Evolutionary conservation across 2,113 vertebrate genomes (phyloP), one percentile per base, ranked within the genome.

Genomic region (Clarias gariepinus): DNA sequence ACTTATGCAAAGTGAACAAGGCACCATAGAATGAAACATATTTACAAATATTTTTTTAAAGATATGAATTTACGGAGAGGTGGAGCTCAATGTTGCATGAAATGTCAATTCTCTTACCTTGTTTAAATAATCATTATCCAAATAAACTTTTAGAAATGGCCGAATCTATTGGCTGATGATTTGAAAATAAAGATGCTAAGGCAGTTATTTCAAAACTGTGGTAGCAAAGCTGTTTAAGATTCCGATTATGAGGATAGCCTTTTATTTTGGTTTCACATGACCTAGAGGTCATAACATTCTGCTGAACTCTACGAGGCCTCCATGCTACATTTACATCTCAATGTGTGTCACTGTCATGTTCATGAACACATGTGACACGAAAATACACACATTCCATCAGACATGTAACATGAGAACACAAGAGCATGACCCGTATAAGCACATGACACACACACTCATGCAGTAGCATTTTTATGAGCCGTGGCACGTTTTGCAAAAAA

Each of bases 331-430:
- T 84, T 33, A 28, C 63, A 71, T 60, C 25, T 25, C 52, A 55
- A 13, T 82, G 66, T 36, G 19, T 85, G 74, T 86, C 28, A 69
- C 74, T 81, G 83, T 36, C 76, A 77, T 78, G 53, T 68, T 84
- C 66, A 84, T 76, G 88, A 85, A 85, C 83, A 86, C 63, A 78
- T 84, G 85, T 71, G 74, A 82, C 63, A 89, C 76, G 55, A 85
- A 89, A 78, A 82, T 85, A 84, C 68, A 81, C 68, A 58, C 82
- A 84, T 84, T 58, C 58, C 68, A 77, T 87, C 61, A 81, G 79
- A 73, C 76, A 36, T 85, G 88, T 87, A 89, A 89, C 71, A 30
- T 36, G 83, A 89, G 88, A 87, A 53, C 68, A 25, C 11, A 13
- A 23, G 58, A 81, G 23, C 57, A 41, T 71, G 68, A 79, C 68